A percentile compares a stretch with the other conserved stretches of the same genome.
Conservation (phyloP, 2,113 vertebrate species). For the Pycnonotus jocosus region DNA sequence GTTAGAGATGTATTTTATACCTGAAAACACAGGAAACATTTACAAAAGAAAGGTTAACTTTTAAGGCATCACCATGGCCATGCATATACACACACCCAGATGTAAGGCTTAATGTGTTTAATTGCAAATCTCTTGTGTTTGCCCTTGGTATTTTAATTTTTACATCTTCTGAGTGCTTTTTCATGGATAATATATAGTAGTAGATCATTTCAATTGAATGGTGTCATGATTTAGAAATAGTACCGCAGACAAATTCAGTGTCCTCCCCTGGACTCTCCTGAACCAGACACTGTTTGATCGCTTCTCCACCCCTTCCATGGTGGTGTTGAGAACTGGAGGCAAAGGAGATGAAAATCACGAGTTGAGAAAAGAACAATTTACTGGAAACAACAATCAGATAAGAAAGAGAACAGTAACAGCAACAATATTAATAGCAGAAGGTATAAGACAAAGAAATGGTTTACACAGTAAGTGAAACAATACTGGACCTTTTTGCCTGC, state of each 20-base stretch:
- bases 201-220: not conserved
- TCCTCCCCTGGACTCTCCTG: not conserved
- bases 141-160: not conserved
- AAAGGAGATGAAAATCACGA: not conserved
- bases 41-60: not conserved
- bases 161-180: not conserved
- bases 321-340: not conserved
- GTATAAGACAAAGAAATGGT: not conserved
- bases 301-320: not conserved
- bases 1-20: not conserved
- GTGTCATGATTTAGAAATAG: not conserved
- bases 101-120: not conserved
- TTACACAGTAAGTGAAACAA: not conserved
- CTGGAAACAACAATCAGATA: not conserved
- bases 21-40: not conserved
- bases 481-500: not conserved
- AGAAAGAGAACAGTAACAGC: not conserved
- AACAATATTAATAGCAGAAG: not conserved
- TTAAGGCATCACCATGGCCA: not conserved
- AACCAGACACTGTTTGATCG: rapidly evolving
- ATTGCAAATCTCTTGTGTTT: not conserved
- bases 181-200: not conserved
- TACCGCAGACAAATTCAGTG: not conserved
- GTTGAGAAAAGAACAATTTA: not conserved
- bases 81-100: no score